These are phyloP conservation scores for Pimephales promelas DNA, from an alignment of 2,113 vertebrate species.

Conservation along the genomic window DNA sequence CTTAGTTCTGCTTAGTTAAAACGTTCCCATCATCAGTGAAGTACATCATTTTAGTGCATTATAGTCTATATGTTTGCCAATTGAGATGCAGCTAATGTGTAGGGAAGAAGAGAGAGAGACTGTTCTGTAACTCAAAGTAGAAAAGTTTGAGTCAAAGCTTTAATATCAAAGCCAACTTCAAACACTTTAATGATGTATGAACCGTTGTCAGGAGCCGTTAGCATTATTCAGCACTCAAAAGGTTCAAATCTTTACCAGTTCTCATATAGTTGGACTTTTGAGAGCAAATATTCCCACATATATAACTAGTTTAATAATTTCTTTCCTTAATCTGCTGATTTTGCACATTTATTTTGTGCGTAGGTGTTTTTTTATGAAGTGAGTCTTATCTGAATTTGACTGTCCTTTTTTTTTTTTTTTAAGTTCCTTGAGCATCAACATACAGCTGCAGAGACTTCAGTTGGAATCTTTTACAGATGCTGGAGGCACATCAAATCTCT, in stretches of 20 bases:
- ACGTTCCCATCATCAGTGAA: background rate
- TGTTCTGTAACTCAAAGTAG: background rate
- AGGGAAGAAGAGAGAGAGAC: background rate
- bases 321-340: slow-evolving; percentile 13
- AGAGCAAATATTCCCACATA: background rate
- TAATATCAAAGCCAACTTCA: slow-evolving; percentile 33
- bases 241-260: background rate
- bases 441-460: background rate
- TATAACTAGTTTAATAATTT: slow-evolving; percentile 12
- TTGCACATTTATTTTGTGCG: background rate
- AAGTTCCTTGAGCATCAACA: slow-evolving; percentile 6
- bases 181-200: slow-evolving; percentile 32
- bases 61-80: background rate
- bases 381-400: slow-evolving; percentile 34
- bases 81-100: slow-evolving; percentile 6
- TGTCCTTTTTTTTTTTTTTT: background rate
- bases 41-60: background rate
- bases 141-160: background rate
- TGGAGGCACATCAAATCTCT: background rate
- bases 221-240: background rate
- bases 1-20: background rate
- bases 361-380: background rate
- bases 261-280: slow-evolving; percentile 15
- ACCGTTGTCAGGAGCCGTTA: slow-evolving; percentile 12
- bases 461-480: background rate